phyloP scores from a whole-genome alignment of 1,140 invertebrate genomes.

The Brachionus calyciflorus region DNA sequence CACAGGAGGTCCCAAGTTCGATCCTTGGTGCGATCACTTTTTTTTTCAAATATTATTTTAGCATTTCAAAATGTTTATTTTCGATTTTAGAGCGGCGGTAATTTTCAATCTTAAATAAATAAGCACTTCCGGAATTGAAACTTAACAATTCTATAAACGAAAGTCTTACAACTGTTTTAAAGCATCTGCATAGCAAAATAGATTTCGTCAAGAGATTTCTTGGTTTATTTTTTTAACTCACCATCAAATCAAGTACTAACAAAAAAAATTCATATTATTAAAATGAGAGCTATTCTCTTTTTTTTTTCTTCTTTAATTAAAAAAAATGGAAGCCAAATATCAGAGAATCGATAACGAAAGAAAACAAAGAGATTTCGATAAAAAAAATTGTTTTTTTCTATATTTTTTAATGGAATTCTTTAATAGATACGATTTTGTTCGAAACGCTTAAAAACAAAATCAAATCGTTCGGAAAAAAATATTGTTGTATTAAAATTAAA shows the following conservation, averaged over 20 bases:
- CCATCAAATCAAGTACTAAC: not conserved
- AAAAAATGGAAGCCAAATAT: conserved; percentile 39
- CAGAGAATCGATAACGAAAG: conserved; percentile 18
- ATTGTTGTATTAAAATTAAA: not conserved
- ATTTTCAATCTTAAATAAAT: no score
- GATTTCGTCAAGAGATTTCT: not conserved
- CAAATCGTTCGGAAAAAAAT: not conserved
- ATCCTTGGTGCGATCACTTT: no score
- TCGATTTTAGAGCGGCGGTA: no score
- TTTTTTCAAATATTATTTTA: no score
- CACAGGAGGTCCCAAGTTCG: no score
- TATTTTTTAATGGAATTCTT: not conserved
- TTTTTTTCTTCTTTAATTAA: not conserved
- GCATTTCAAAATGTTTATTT: no score
- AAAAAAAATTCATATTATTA: not conserved
- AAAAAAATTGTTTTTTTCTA: not conserved
- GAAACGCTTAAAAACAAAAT: not conserved
- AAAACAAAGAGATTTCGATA: no score
- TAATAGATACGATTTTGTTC: not conserved
- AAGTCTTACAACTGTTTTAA: conserved; percentile 12
- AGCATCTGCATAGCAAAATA: not conserved
- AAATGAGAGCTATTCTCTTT: no score
- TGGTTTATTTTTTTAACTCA: conserved; percentile 34
- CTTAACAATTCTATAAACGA: not conserved
- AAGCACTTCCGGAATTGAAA: conserved; percentile 14